These are phyloP conservation scores for Pangasianodon gigas DNA, from an alignment of 2,113 vertebrate genomes.

Conservation along the genomic window DNA sequence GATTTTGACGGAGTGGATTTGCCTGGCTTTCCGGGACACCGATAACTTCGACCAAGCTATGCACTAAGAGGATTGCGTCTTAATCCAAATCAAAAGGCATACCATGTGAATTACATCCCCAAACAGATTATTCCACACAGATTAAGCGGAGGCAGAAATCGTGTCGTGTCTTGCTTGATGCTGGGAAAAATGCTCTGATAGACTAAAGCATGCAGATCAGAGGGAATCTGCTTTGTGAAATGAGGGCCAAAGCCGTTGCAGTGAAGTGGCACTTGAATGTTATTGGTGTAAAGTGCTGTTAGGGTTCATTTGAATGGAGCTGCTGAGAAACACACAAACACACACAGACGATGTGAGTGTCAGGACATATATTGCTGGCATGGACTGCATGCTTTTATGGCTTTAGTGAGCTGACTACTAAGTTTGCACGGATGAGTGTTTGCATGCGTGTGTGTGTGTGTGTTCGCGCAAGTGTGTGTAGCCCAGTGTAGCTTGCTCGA, in stretches of 20 bases:
- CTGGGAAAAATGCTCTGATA: constrained; percentile 19
- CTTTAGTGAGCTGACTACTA: constrained; percentile 17
- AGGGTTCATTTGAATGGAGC: constrained; percentile 21
- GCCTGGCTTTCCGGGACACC: constrained; percentile 61
- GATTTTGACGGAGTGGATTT: constrained; percentile 62
- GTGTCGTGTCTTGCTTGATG: constrained; percentile 63
- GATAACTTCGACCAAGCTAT: constrained; percentile 74
- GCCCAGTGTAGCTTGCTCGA: constrained; percentile 34
- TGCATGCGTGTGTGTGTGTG: constrained; percentile 20
- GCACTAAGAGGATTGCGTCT: constrained; percentile 79
- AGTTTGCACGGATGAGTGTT: constrained; percentile 17
- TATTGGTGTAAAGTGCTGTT: constrained; percentile 22
- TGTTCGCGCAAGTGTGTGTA: not conserved
- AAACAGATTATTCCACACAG: constrained; percentile 78
- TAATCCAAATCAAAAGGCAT: constrained; percentile 84
- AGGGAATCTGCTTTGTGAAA: constrained; percentile 20
- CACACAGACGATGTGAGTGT: not conserved
- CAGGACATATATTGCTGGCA: constrained; percentile 15
- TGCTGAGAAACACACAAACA: constrained; percentile 15
- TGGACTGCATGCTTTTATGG: constrained; percentile 13
- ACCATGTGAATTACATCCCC: constrained; percentile 84
- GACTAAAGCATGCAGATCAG: constrained; percentile 53
- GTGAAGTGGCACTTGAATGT: constrained; percentile 25
- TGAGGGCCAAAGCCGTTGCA: constrained; percentile 10
- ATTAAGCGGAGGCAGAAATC: constrained; percentile 68